These are phyloP conservation scores for Eristalis pertinax DNA, from an alignment of 2,888 invertebrate genomes.

Conservation along the genomic window DNA sequence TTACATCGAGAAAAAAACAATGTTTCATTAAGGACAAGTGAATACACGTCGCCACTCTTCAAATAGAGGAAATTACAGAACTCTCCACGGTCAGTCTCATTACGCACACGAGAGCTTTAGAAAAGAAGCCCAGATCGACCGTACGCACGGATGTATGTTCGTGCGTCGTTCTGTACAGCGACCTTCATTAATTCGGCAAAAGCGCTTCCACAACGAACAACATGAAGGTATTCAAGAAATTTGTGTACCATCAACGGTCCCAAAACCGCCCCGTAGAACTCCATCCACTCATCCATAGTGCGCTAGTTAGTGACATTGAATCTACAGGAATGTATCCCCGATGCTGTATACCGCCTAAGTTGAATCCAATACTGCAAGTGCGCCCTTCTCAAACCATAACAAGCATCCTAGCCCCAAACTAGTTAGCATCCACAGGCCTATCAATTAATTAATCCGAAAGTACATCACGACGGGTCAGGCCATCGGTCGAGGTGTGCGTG, in stretches of 20 bases:
- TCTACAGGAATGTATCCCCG: not conserved
- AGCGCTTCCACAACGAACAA: not conserved
- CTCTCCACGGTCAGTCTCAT: too few relatives aligned
- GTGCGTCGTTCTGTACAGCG: not conserved
- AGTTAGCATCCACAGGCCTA: constrained; percentile 8
- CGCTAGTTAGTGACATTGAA: not conserved
- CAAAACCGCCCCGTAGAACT: not conserved
- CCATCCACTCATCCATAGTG: not conserved
- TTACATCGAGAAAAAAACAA: too few relatives aligned
- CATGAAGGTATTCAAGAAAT: not conserved
- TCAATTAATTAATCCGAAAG: constrained; percentile 27
- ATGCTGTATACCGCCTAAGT: not conserved
- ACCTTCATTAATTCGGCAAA: not conserved
- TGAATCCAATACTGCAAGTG: not conserved
- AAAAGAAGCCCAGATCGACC: not conserved
- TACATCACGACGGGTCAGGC: constrained; percentile 14
- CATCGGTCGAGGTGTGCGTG: not conserved
- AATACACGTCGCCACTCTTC: too few relatives aligned
- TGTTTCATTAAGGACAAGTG: too few relatives aligned
- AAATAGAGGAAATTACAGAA: too few relatives aligned
- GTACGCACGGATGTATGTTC: too few relatives aligned
- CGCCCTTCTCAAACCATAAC: not conserved
- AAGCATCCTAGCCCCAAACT: not conserved
- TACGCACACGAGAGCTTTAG: too few relatives aligned
- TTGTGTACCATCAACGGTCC: not conserved